These are phyloP conservation scores for Xestia xanthographa DNA, from an alignment of 2,888 invertebrate species.

Conservation along the genomic window DNA sequence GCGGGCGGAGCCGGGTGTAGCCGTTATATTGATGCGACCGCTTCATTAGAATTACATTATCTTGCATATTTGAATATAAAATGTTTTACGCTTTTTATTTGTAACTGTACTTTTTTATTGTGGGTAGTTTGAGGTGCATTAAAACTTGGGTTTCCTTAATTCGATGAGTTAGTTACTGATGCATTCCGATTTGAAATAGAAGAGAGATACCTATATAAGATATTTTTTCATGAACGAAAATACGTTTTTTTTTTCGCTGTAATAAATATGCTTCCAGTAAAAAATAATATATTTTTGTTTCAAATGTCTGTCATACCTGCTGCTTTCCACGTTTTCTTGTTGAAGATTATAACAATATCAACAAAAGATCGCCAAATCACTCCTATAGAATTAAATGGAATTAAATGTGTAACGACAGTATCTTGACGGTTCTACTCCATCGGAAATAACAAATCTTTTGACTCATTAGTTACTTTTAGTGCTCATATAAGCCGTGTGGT, in stretches of 20 bases:
- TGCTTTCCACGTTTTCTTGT: too few species aligned
- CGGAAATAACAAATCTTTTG: too few species aligned
- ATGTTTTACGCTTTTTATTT: constrained; percentile 28
- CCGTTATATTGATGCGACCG: constrained; percentile 61
- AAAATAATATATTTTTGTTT: background rate
- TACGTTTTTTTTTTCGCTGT: too few species aligned
- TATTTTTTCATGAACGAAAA: background rate
- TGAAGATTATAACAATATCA: too few species aligned
- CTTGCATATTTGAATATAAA: constrained; percentile 55
- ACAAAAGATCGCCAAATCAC: too few species aligned
- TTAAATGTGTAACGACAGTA: background rate
- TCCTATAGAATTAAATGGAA: too few species aligned
- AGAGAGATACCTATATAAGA: background rate
- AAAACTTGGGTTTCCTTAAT: background rate
- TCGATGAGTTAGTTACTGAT: background rate
- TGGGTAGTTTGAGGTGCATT: background rate
- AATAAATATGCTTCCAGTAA: background rate
- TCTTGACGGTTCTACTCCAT: too few species aligned
- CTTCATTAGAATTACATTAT: constrained; percentile 66
- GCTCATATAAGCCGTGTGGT: too few species aligned
- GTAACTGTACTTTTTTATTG: constrained; percentile 52
- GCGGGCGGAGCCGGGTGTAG: constrained; percentile 49
- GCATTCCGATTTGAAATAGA: background rate
- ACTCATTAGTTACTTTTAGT: too few species aligned
- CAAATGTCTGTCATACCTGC: too few species aligned